Evolutionary conservation across 2,113 vertebrate genomes (phyloP).

Genomic region (Cheilinus undulatus): DNA sequence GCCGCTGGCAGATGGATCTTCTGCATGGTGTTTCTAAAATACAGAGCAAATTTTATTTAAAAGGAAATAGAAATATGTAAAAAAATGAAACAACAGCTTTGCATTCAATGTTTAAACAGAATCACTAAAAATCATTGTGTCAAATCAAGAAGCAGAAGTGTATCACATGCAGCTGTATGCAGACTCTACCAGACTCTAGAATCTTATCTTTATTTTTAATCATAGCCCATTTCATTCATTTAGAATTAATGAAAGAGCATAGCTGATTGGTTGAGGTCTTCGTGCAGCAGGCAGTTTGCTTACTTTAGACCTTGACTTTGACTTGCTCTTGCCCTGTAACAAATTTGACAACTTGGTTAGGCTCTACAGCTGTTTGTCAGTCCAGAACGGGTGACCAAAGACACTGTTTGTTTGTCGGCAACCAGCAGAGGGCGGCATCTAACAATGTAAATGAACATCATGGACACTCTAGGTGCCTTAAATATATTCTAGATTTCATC

Average conservation of each 20-base stretch:
- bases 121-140: not conserved
- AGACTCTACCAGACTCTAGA: not conserved
- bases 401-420: not conserved
- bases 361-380: not conserved
- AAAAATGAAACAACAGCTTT: not conserved
- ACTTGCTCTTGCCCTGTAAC: constrained; percentile 84
- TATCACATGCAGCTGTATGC: constrained; percentile 42
- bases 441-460: not conserved
- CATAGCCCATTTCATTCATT: not conserved
- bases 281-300: constrained; percentile 66
- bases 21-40: constrained; percentile 74
- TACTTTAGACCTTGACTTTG: constrained; percentile 84
- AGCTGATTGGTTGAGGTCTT: not conserved
- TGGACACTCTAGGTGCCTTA: not conserved
- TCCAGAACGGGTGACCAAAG: not conserved
- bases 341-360: constrained; percentile 63
- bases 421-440: constrained; percentile 33
- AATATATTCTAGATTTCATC: not conserved
- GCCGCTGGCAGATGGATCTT: constrained; percentile 50
- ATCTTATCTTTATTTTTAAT: not conserved
- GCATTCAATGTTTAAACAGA: not conserved
- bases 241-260: not conserved
- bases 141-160: constrained; percentile 10
- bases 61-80: not conserved
- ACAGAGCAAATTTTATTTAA: not conserved